These are phyloP conservation scores for Cardinalis cardinalis DNA, from an alignment of 2,113 vertebrate species.

Conservation along the genomic window DNA sequence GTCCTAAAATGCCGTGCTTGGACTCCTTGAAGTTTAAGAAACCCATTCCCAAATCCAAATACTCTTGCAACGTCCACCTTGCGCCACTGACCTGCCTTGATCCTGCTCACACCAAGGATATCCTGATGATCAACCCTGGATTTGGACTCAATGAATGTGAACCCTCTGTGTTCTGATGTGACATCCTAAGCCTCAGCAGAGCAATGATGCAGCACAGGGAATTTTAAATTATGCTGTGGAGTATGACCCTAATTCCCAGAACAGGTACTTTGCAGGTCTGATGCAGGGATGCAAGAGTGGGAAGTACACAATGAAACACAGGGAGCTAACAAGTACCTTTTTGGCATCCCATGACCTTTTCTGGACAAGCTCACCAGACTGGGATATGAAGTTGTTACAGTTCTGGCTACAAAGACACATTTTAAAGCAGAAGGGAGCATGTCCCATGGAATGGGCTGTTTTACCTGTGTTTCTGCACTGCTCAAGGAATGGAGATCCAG, in stretches of 20 bases:
- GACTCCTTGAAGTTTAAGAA: background rate
- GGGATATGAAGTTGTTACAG: background rate
- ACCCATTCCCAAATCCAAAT: background rate
- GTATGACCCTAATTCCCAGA: background rate
- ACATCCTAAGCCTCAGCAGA: background rate
- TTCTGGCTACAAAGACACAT: background rate
- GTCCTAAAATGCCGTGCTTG: background rate
- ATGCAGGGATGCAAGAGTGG: background rate
- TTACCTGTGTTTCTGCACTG: slow-evolving; percentile 92
- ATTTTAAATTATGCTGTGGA: background rate
- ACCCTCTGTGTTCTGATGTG: background rate
- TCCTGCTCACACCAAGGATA: background rate
- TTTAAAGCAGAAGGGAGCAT: background rate
- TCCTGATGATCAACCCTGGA: rapidly evolving
- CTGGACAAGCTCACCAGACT: background rate
- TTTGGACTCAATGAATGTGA: background rate
- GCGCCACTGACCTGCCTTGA: background rate
- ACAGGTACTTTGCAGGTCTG: background rate
- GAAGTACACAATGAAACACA: background rate
- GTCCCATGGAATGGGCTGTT: rapidly evolving
- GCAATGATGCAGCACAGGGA: rapidly evolving
- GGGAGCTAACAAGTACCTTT: background rate
- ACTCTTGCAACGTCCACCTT: background rate
- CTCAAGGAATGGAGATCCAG: slow-evolving; percentile 92
- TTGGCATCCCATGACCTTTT: background rate